Percentiles rank a stretch among this genome's conserved stretches.
Conservation (phyloP, 2,113 vertebrate species). For the Oncorhynchus clarkii region DNA sequence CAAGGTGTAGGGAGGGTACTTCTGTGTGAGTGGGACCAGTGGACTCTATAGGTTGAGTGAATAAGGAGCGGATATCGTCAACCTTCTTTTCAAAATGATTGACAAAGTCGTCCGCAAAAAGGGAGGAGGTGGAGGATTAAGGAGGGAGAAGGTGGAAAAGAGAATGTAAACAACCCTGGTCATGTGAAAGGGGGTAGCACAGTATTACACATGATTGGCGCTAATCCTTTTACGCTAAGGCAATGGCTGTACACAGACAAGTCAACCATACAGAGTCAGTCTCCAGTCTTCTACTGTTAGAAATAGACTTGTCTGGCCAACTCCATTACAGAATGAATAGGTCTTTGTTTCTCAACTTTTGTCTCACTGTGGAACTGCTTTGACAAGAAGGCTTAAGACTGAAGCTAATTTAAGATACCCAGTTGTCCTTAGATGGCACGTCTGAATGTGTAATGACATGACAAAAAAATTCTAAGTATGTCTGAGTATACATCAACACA, state of each 20-base stretch:
- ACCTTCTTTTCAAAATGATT: no score
- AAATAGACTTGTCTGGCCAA: conserved; percentile 24
- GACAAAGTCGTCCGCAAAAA: no score
- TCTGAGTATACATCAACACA: not conserved
- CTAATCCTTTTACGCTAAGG: conserved; percentile 71
- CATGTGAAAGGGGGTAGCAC: conserved; percentile 69
- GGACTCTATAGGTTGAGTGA: no score
- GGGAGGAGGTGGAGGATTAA: no score
- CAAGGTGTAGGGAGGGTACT: no score
- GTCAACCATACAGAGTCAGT: conserved; percentile 49
- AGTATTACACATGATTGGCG: conserved; percentile 67
- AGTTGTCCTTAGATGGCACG: not conserved
- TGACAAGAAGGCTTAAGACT: not conserved
- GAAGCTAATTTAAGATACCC: not conserved
- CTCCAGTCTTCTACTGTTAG: conserved; percentile 43
- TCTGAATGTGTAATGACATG: not conserved
- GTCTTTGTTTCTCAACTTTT: conserved; percentile 21
- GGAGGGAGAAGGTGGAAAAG: not conserved
- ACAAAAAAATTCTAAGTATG: not conserved
- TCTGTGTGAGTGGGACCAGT: no score
- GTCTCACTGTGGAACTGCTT: not conserved
- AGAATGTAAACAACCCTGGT: conserved; percentile 42
- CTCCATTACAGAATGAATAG: conserved; percentile 17
- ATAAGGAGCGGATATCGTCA: no score
- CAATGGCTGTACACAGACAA: conserved; percentile 20